Evolutionary conservation across 2,797 vertebrate genomes (phyloP).

Genomic region (Gadopsis bispinosus): DNA sequence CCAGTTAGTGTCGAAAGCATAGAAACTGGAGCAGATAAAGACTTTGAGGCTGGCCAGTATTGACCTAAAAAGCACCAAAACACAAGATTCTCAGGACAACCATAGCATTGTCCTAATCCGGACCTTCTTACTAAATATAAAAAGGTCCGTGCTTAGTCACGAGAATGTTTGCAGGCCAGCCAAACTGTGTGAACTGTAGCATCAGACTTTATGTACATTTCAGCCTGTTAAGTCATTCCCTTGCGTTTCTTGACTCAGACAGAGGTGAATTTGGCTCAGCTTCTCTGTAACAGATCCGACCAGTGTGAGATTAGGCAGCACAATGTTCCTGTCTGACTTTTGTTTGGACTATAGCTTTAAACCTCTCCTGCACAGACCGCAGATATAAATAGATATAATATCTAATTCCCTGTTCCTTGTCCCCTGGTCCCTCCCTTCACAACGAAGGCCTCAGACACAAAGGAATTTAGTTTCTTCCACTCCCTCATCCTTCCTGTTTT

Average conservation of each 20-base stretch:
- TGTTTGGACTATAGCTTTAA: constrained; percentile 40
- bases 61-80: constrained; percentile 40
- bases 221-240: not conserved
- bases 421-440: constrained; percentile 20
- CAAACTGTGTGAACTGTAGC: not conserved
- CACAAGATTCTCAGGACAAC: constrained; percentile 32
- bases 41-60: constrained; percentile 17
- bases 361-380: constrained; percentile 27
- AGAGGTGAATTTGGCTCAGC: constrained; percentile 26
- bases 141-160: not conserved
- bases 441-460: constrained; percentile 13
- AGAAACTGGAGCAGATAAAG: constrained; percentile 34
- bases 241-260: constrained; percentile 14
- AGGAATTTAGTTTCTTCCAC: constrained; percentile 2
- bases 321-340: constrained; percentile 41
- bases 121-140: not conserved
- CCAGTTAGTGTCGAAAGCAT: constrained; percentile 28
- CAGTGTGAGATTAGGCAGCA: constrained; percentile 31
- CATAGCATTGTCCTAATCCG: constrained; percentile 5
- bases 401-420: constrained; percentile 49
- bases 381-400: constrained; percentile 66
- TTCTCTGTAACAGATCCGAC: constrained; percentile 39
- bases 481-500: constrained; percentile 16
- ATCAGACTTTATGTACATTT: not conserved
- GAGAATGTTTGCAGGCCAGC: not conserved